These are phyloP conservation scores for Luehdorfia chinensis DNA, from an alignment of 1,140 invertebrate species.

Conservation along the genomic window DNA sequence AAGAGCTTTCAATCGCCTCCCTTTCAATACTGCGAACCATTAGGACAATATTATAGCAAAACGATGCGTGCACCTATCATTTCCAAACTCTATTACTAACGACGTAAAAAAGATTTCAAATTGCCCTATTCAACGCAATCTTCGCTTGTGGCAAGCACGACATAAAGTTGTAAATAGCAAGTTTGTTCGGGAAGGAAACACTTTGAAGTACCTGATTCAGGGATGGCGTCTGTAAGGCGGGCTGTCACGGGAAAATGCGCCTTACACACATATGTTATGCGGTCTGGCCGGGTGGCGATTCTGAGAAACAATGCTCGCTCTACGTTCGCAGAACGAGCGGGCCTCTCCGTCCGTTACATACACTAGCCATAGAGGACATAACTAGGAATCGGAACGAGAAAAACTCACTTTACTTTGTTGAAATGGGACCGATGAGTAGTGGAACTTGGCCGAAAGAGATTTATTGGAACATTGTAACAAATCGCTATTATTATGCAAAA, in stretches of 20 bases:
- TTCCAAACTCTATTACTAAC: constrained; percentile 38
- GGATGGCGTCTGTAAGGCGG: constrained; percentile 49
- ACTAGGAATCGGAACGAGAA: constrained; percentile 62
- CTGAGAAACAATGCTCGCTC: constrained; percentile 65
- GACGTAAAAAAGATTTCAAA: constrained; percentile 55
- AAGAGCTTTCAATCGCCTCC: constrained; percentile 33
- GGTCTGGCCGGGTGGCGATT: constrained; percentile 50
- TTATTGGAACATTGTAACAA: constrained; percentile 55
- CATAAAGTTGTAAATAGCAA: constrained; percentile 48
- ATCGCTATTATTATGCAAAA: constrained; percentile 38
- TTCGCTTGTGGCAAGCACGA: constrained; percentile 2
- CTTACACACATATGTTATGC: constrained; percentile 49
- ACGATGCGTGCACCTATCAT: constrained; percentile 27
- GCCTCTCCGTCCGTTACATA: constrained; percentile 54
- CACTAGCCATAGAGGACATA: constrained; percentile 46
- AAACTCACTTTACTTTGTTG: constrained; percentile 61
- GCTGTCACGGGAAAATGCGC: constrained; percentile 44
- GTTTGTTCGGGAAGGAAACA: constrained; percentile 47
- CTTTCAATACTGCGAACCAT: constrained; percentile 36
- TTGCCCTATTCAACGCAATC: constrained; percentile 26
- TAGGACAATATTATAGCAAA: constrained; percentile 46
- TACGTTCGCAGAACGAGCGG: constrained; percentile 63
- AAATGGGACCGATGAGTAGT: constrained; percentile 48
- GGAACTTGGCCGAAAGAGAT: constrained; percentile 38
- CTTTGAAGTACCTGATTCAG: constrained; percentile 50